A percentile compares a stretch with the other conserved stretches of the same genome.
These are phyloP conservation scores for Cladopsammia gracilis DNA, from an alignment of 64 coral and sea anemone genomes.

Conservation along the genomic window DNA sequence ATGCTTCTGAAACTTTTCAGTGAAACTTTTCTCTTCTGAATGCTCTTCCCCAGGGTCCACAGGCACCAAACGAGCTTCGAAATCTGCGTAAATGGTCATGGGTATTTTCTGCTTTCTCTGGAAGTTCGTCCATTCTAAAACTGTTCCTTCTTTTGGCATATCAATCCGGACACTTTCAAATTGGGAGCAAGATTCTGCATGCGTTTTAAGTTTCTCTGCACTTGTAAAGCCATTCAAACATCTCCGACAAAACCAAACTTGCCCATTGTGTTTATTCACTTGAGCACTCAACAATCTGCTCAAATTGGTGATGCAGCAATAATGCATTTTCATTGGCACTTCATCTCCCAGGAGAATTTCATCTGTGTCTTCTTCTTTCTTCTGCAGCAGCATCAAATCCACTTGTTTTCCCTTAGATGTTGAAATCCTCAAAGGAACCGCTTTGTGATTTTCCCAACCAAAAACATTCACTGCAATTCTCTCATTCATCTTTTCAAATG, in stretches of 20 bases:
- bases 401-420: too few relatives aligned
- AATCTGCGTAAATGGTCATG: neutral
- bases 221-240: neutral
- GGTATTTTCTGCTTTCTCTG: neutral
- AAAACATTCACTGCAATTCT: too few relatives aligned
- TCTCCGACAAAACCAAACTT: neutral
- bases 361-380: too few relatives aligned
- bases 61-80: neutral
- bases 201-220: neutral
- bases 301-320: neutral
- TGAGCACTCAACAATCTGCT: neutral
- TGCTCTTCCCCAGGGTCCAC: neutral
- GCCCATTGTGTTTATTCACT: neutral
- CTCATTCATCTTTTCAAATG: too few relatives aligned
- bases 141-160: neutral
- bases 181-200: neutral
- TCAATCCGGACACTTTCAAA: neutral
- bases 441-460: too few relatives aligned
- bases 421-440: too few relatives aligned
- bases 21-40: neutral
- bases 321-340: constrained; percentile 12
- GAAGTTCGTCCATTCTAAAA: neutral
- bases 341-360: too few relatives aligned
- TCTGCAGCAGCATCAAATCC: too few relatives aligned
- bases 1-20: neutral